Evolutionary conservation across 2,797 vertebrate genomes (phyloP), one percentile per base, ranked within the genome.

Genomic region (Crocidura indochinensis): DNA sequence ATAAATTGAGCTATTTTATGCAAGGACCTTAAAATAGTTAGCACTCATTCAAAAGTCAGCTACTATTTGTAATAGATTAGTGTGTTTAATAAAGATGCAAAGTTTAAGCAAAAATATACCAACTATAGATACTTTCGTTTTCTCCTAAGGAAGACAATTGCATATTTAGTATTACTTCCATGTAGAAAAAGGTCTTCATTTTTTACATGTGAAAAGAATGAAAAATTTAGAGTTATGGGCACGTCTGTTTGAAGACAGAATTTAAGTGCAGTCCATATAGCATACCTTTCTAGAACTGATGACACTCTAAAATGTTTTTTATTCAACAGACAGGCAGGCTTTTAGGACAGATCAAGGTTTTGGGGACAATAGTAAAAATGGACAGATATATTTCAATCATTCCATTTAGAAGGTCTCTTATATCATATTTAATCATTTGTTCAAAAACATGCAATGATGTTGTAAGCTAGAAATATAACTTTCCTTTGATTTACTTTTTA

Each of bases 261-360:
- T 77, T 92, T 56, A 86, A 86, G 83, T 77, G 27, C 53, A 93
- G 62, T 75, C 62, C 88, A 80, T n/a, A 74, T 49, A 79, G 72
- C 68, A 64, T 82, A 90, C 26, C 44, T 95, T 86, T 93, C 91
- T 11, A 76, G 77, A 92, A 84, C 90, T 79, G 64, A 83, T 76
- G 90, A 92, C 91, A 90, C 53, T 85, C 77, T 88, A 67, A 94
- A 85, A 91, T 92, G n/a, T 56, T 44, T 93, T 83, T 71, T 29
- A 82, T 72, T 93, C 80, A 87, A 86, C 10, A 81, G 76, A 79
- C 8, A 90, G 44, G 24, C 71, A 84, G 15, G 68, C 68, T 92
- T 71, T 29, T 20, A 93, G 62, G 56, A 92, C 85, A 90, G 79
- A 85, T 29, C 67, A 77, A 53, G 27, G 74, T 69, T 81, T 67